phyloP scores from a whole-genome alignment of 2,797 vertebrate species.

The Halcyon smyrnensis region DNA sequence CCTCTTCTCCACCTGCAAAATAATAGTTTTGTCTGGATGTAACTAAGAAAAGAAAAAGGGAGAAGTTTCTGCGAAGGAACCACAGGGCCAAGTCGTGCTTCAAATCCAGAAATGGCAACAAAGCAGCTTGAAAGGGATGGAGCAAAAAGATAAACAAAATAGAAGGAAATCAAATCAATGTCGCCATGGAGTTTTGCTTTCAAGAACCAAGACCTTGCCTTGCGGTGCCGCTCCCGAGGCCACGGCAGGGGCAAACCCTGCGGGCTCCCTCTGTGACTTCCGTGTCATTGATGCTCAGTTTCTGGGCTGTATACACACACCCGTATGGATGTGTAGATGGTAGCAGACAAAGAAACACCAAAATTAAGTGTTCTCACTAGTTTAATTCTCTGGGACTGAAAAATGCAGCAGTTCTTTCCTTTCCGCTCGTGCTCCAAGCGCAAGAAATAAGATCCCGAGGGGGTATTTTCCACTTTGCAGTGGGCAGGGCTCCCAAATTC shows the following conservation, averaged over 20 bases:
- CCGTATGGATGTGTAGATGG: conserved; percentile 50
- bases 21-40: neutral
- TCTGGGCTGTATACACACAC: neutral
- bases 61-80: neutral
- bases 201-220: neutral
- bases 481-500: neutral
- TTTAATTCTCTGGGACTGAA: conserved; percentile 13
- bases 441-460: neutral
- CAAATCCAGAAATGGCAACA: neutral
- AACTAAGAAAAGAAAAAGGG: neutral
- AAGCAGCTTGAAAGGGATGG: neutral
- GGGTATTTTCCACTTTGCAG: neutral
- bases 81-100: neutral
- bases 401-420: neutral
- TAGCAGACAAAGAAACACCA: conserved; percentile 70
- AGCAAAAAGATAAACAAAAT: neutral
- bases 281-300: conserved; percentile 55
- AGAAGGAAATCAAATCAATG: neutral
- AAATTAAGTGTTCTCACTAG: neutral
- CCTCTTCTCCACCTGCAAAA: neutral
- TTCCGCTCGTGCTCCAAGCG: neutral
- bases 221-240: neutral
- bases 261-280: conserved; percentile 35
- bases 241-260: fast-evolving
- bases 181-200: neutral